phyloP scores from a whole-genome alignment of 2,888 invertebrate species.

The Leptinotarsa rubiginosa region DNA sequence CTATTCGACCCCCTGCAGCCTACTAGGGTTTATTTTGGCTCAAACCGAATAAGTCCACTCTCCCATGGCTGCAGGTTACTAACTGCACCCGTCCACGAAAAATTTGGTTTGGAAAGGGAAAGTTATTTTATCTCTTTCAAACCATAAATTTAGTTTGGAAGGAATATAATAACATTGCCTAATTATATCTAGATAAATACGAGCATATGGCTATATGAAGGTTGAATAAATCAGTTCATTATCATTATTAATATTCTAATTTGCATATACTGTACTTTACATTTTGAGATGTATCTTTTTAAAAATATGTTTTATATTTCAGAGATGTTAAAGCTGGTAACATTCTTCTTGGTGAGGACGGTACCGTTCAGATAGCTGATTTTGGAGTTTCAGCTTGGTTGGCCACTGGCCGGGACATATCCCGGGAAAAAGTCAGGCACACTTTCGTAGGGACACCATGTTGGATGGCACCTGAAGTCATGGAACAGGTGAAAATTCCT shows the following conservation, averaged over 20 bases:
- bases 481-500: constrained; percentile 82
- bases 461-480: constrained; percentile 99
- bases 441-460: constrained; percentile 99
- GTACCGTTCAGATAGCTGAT: constrained; percentile 97
- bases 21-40: too few species aligned
- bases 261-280: too few species aligned
- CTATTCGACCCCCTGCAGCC: too few species aligned
- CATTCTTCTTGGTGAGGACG: constrained; percentile 96
- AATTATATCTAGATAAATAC: too few species aligned
- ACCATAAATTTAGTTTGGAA: too few species aligned
- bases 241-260: too few species aligned
- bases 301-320: constrained; percentile 53
- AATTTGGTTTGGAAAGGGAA: too few species aligned
- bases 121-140: too few species aligned
- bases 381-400: constrained; percentile 99
- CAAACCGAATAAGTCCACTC: too few species aligned
- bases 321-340: constrained; percentile 98
- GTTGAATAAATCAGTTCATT: neutral
- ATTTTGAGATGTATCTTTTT: neutral
- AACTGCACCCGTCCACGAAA: too few species aligned
- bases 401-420: constrained; percentile 92
- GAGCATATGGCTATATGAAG: neutral
- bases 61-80: too few species aligned
- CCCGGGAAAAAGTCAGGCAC: constrained; percentile 93
- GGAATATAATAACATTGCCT: too few species aligned